Evolutionary conservation across 2,113 vertebrate species (phyloP).

Genomic region (Hemiscyllium ocellatum): DNA sequence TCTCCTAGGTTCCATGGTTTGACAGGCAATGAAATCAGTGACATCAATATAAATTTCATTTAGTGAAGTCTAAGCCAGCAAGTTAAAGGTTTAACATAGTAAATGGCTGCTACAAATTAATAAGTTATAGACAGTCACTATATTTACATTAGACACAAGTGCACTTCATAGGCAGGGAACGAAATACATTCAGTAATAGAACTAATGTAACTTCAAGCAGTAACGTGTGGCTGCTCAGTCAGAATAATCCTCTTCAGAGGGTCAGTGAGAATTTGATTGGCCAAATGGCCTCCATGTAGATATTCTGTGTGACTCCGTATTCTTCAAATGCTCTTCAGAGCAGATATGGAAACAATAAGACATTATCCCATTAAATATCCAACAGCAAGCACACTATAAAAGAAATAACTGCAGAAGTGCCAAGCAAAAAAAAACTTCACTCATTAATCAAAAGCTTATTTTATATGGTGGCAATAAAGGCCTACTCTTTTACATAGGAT

Average conservation of each 20-base stretch:
- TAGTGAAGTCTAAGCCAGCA: not conserved
- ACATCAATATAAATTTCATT: constrained; percentile 17
- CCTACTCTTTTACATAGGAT: not conserved
- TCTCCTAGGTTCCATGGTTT: not conserved
- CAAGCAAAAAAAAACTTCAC: not conserved
- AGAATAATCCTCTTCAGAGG: no score
- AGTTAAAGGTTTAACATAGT: not conserved
- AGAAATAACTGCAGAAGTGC: not conserved
- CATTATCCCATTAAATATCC: not conserved
- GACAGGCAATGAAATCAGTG: constrained; percentile 7
- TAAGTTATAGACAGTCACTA: not conserved
- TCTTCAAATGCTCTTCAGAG: not conserved
- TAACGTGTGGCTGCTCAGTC: not conserved
- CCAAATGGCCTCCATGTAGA: no score
- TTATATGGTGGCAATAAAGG: not conserved
- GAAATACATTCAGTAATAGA: not conserved
- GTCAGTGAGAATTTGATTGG: no score
- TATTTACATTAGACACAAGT: not conserved
- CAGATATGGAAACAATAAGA: not conserved
- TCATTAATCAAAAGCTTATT: not conserved
- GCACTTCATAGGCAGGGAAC: not conserved
- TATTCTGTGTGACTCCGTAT: no score
- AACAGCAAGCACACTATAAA: not conserved
- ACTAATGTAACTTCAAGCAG: not conserved
- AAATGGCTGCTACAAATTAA: not conserved